These are phyloP conservation scores for Anguilla pacifica DNA, from an alignment of 2,797 vertebrate genomes.

Conservation along the genomic window DNA sequence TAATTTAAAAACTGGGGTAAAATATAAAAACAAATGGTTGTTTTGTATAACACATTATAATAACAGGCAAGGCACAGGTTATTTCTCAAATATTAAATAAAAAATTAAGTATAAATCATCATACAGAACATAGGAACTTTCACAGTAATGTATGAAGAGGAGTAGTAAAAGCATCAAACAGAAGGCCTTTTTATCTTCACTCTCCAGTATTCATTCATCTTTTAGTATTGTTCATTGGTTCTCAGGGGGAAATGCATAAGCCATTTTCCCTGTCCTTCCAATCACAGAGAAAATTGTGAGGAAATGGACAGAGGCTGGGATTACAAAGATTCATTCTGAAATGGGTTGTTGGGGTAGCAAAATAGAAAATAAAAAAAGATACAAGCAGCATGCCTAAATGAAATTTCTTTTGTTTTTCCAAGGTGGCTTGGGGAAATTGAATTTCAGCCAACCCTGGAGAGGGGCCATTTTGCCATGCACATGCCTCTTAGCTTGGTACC, in stretches of 20 bases:
- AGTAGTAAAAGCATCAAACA: slow-evolving; percentile 28
- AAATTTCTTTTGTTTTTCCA: neutral
- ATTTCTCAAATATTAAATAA: neutral
- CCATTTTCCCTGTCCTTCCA: slow-evolving; percentile 26
- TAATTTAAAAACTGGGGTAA: slow-evolving; percentile 28
- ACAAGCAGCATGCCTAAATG: slow-evolving; percentile 22
- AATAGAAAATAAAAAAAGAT: slow-evolving; percentile 60
- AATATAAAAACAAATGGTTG: slow-evolving; percentile 11
- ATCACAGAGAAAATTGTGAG: slow-evolving; percentile 56
- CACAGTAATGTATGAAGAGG: neutral
- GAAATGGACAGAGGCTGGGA: slow-evolving; percentile 15
- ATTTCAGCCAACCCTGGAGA: neutral
- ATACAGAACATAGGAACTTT: slow-evolving; percentile 20
- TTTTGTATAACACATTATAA: neutral
- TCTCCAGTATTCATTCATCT: slow-evolving; percentile 40
- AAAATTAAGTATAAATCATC: neutral
- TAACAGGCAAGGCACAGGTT: neutral
- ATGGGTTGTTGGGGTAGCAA: slow-evolving; percentile 49
- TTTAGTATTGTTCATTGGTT: slow-evolving; percentile 35
- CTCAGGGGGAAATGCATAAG: slow-evolving; percentile 34
- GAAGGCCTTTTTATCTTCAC: slow-evolving; percentile 40
- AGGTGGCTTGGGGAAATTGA: neutral
- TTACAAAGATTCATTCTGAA: slow-evolving; percentile 3
- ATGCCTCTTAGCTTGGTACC: neutral
- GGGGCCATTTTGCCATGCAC: neutral